phyloP scores from a whole-genome alignment of 1,140 invertebrate species.

The Drosophila takahashii region DNA sequence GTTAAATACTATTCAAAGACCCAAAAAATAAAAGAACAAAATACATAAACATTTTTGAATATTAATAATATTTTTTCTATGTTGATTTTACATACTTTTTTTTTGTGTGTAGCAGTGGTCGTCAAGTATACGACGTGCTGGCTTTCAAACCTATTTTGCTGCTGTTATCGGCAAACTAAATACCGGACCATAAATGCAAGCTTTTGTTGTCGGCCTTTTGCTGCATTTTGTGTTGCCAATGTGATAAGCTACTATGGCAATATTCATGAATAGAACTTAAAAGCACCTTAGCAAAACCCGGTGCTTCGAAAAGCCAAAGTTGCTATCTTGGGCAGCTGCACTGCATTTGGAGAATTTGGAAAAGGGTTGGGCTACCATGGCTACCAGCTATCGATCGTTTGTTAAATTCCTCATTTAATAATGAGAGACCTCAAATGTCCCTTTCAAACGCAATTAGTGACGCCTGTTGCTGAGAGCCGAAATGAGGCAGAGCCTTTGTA shows the following conservation, averaged over 20 bases:
- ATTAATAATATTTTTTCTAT: too few relatives aligned
- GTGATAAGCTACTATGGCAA: neutral
- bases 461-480: slow-evolving; percentile 2
- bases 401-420: slow-evolving; percentile 31
- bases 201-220: slow-evolving; percentile 4
- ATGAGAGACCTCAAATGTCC: neutral
- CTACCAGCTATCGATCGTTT: neutral
- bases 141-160: neutral
- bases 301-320: neutral
- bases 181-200: slow-evolving; percentile 3
- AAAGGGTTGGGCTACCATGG: slow-evolving; percentile 1
- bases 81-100: too few relatives aligned
- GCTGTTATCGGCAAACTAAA: slow-evolving; percentile 24
- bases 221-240: neutral
- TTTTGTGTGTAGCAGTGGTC: too few relatives aligned
- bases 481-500: slow-evolving; percentile 2
- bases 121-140: slow-evolving; percentile 34
- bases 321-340: neutral
- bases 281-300: neutral
- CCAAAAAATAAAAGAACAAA: too few relatives aligned
- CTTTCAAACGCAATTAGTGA: slow-evolving; percentile 19
- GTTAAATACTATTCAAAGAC: too few relatives aligned
- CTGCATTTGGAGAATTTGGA: neutral
- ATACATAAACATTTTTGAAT: too few relatives aligned
- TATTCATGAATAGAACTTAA: neutral